Conservation (phyloP, 1,140 invertebrate genomes). For the Cydia splendana region DNA sequence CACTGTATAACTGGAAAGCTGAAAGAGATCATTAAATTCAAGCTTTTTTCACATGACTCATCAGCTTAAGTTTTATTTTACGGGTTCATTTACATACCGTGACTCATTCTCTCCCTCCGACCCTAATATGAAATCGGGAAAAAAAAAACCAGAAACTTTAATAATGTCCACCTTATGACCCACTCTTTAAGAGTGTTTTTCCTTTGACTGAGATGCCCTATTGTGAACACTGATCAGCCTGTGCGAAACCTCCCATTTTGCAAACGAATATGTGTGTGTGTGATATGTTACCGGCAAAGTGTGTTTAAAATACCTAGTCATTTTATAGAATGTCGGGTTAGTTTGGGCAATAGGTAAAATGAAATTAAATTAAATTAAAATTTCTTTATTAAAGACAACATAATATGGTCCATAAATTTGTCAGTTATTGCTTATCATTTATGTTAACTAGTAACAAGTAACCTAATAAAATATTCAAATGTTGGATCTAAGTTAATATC, state of each 20-base stretch:
- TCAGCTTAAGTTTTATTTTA: neutral
- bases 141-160: neutral
- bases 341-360: too few relatives aligned
- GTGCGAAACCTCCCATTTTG: neutral
- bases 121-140: neutral
- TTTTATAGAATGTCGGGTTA: too few relatives aligned
- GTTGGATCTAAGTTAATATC: too few relatives aligned
- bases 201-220: neutral
- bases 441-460: too few relatives aligned
- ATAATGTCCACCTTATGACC: neutral
- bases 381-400: too few relatives aligned
- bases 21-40: neutral
- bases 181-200: neutral
- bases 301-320: too few relatives aligned
- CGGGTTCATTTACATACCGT: constrained; percentile 17
- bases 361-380: too few relatives aligned
- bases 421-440: too few relatives aligned
- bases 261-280: neutral
- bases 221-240: neutral
- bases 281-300: too few relatives aligned
- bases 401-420: too few relatives aligned
- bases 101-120: neutral
- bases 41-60: neutral
- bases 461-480: too few relatives aligned
- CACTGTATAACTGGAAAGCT: too few relatives aligned